These are phyloP conservation scores for Porites cylindrica DNA, from an alignment of 92 coral and sea anemone genomes.

Conservation along the genomic window DNA sequence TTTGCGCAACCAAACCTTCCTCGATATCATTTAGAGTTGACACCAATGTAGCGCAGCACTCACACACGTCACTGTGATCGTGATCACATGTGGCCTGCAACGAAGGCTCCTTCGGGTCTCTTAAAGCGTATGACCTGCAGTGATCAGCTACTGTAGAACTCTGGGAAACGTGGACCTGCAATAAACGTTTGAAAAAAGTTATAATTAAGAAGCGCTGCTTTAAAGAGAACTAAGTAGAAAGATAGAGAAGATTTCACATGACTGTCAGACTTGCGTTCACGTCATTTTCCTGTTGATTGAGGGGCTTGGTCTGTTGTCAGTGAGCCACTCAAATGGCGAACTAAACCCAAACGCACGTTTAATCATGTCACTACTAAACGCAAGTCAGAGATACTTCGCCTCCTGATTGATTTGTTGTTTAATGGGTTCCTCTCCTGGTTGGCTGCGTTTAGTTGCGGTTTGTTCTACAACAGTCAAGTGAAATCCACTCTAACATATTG, in stretches of 20 bases:
- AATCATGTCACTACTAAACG: slow-evolving; percentile 22
- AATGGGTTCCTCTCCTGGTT: slow-evolving; percentile 33
- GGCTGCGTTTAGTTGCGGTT: slow-evolving; percentile 21
- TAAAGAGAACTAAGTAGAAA: too few relatives aligned
- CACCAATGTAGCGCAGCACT: slow-evolving; percentile 23
- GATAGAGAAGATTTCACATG: too few relatives aligned
- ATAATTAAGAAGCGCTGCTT: too few relatives aligned
- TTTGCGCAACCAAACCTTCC: slow-evolving; percentile 49
- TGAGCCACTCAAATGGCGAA: slow-evolving; percentile 40
- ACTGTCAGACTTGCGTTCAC: too few relatives aligned
- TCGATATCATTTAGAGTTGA: slow-evolving; percentile 37
- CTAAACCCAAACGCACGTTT: slow-evolving; percentile 31
- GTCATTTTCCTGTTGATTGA: too few relatives aligned
- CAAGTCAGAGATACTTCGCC: slow-evolving; percentile 21
- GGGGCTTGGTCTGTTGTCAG: slow-evolving; percentile 23
- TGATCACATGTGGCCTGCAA: slow-evolving; percentile 58
- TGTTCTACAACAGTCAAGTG: slow-evolving; percentile 27
- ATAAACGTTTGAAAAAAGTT: too few relatives aligned
- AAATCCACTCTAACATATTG: slow-evolving; percentile 20
- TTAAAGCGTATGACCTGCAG: slow-evolving; percentile 58
- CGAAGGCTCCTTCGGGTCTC: slow-evolving; percentile 61
- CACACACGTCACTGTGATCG: slow-evolving; percentile 54
- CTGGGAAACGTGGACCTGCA: slow-evolving; percentile 58
- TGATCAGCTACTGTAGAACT: slow-evolving; percentile 66
- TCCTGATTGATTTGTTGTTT: slow-evolving; percentile 29